Percentiles rank a stretch among this genome's conserved stretches.
Conservation (phyloP, 1,140 invertebrate species). For the Stratiolaelaps scimitus region DNA sequence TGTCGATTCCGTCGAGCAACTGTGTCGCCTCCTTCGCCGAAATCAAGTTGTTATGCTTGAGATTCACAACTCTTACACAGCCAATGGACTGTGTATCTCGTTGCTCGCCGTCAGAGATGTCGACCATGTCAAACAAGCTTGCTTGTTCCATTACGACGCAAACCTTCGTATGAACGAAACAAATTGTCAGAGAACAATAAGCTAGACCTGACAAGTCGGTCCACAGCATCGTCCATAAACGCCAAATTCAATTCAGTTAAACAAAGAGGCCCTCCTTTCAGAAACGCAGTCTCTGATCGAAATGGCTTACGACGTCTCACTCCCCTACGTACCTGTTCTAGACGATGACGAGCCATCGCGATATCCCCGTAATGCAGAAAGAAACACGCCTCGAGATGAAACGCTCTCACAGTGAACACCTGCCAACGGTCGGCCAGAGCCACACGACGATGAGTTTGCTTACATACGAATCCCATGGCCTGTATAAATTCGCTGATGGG, state of each 20-base stretch:
- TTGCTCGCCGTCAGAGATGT: background rate
- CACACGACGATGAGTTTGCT: slow-evolving; percentile 14
- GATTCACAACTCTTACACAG: slow-evolving; percentile 15
- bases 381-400: slow-evolving; percentile 10
- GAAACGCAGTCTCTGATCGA: background rate
- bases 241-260: slow-evolving; percentile 13
- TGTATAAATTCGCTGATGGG: slow-evolving; percentile 9
- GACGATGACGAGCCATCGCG: slow-evolving; percentile 31
- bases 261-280: slow-evolving; percentile 29
- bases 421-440: background rate
- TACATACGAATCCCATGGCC: background rate
- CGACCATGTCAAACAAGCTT: background rate
- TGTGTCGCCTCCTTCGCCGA: background rate
- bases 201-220: slow-evolving; percentile 27
- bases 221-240: background rate
- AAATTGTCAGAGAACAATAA: slow-evolving; percentile 29
- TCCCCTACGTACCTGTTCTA: slow-evolving; percentile 30
- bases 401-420: slow-evolving; percentile 2
- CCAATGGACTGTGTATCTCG: background rate
- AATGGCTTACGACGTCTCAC: background rate
- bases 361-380: slow-evolving; percentile 32
- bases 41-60: slow-evolving; percentile 22
- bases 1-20: slow-evolving; percentile 3
- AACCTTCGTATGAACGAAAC: slow-evolving; percentile 27
- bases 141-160: slow-evolving; percentile 27